These are phyloP conservation scores for Stenichneumon culpator DNA, from an alignment of 2,888 invertebrate species.

Conservation along the genomic window DNA sequence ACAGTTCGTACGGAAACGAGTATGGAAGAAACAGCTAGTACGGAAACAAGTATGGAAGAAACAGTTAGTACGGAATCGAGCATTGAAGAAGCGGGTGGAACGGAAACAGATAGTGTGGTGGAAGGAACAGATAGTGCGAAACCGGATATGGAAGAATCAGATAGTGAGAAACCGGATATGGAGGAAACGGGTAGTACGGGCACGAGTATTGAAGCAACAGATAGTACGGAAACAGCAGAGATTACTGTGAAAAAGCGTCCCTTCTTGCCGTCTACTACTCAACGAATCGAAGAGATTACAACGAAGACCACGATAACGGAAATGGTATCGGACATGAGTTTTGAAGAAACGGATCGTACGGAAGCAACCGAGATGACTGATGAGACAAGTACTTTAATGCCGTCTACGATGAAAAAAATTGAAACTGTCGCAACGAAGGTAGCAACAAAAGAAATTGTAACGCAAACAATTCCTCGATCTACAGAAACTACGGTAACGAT, in stretches of 20 bases:
- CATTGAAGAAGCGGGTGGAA: not conserved
- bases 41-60: not conserved
- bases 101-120: not conserved
- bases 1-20: not conserved
- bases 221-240: not conserved
- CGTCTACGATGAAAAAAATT: not conserved
- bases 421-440: conserved; percentile 23
- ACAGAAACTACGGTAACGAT: not conserved
- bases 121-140: not conserved
- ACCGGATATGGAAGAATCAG: not conserved
- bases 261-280: not conserved
- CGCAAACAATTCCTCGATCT: not conserved
- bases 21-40: not conserved
- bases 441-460: not conserved
- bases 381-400: conserved; percentile 26
- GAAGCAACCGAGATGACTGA: not conserved
- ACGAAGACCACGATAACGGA: not conserved
- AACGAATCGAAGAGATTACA: not conserved
- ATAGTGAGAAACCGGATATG: not conserved
- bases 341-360: not conserved
- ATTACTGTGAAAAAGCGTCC: not conserved
- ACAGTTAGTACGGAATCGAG: not conserved
- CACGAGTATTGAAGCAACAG: not conserved
- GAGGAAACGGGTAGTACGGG: not conserved
- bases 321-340: not conserved